These are phyloP conservation scores for Osmerus mordax DNA, from an alignment of 2,113 vertebrate species.

Conservation along the genomic window DNA sequence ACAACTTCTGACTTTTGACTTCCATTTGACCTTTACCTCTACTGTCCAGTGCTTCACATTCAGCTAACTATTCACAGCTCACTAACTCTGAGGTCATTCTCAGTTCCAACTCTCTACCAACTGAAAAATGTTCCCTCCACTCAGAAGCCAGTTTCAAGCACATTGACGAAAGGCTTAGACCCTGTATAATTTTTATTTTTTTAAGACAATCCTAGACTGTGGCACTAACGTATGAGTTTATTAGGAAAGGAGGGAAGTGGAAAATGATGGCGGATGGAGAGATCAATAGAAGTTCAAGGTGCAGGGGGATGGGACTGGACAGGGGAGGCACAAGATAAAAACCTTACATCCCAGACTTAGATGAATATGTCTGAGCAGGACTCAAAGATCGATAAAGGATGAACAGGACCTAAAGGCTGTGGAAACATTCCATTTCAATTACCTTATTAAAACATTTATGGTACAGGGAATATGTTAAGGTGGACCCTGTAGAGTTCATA, in stretches of 20 bases:
- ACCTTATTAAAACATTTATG: neutral
- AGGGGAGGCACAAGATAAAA: neutral
- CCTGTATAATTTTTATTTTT: neutral
- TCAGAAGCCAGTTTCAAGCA: neutral
- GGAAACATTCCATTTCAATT: neutral
- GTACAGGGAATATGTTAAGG: no score
- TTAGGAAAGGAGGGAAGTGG: neutral
- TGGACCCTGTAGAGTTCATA: no score
- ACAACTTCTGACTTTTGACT: neutral
- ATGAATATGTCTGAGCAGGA: neutral
- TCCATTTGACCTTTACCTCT: neutral
- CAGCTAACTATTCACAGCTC: no score
- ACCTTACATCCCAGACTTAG: neutral
- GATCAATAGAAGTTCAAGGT: constrained; percentile 7
- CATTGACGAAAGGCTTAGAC: neutral
- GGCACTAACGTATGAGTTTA: neutral
- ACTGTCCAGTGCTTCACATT: neutral
- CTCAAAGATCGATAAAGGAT: neutral
- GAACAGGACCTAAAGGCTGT: neutral
- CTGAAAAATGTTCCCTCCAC: neutral
- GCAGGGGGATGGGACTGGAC: neutral
- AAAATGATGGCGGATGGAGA: neutral
- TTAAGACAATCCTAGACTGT: neutral
- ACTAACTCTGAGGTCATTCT: no score
- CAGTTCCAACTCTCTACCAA: neutral